phyloP scores from a whole-genome alignment of 2,797 vertebrate genomes.

The Coregonus ussuriensis region DNA sequence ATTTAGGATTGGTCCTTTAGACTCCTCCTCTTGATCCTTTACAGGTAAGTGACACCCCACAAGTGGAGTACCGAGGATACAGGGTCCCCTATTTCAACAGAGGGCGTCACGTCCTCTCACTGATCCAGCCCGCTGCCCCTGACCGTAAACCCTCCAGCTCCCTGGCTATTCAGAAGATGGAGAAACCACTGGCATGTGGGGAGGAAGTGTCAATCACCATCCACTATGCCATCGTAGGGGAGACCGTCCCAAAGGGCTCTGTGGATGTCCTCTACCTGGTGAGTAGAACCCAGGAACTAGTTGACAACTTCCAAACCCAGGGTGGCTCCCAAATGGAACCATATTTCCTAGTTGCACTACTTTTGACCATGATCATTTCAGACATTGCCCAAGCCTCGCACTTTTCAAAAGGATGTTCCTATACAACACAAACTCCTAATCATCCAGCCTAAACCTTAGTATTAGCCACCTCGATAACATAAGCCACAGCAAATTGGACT shows the following conservation, averaged over 20 bases:
- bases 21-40: slow-evolving; percentile 3
- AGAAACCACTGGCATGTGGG: slow-evolving; percentile 53
- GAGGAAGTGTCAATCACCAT: slow-evolving; percentile 46
- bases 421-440: too few relatives aligned
- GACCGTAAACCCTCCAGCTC: slow-evolving; percentile 56
- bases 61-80: accelerated
- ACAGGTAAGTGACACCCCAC: slow-evolving; percentile 38
- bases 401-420: background rate
- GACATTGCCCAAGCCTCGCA: too few relatives aligned
- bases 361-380: background rate
- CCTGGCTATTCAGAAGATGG: slow-evolving; percentile 46
- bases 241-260: slow-evolving; percentile 29
- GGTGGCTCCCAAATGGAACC: too few relatives aligned
- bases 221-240: slow-evolving; percentile 59
- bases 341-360: background rate
- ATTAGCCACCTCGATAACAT: too few relatives aligned
- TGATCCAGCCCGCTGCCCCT: slow-evolving; percentile 19
- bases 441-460: too few relatives aligned
- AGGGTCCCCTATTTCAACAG: background rate
- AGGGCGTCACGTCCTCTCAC: background rate
- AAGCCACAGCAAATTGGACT: too few relatives aligned
- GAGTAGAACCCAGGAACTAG: slow-evolving; percentile 32
- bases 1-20: too few relatives aligned
- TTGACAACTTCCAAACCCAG: background rate
- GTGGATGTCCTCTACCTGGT: slow-evolving; percentile 66